Conservation (phyloP, 2,113 vertebrate genomes). For the Alosa alosa region DNA sequence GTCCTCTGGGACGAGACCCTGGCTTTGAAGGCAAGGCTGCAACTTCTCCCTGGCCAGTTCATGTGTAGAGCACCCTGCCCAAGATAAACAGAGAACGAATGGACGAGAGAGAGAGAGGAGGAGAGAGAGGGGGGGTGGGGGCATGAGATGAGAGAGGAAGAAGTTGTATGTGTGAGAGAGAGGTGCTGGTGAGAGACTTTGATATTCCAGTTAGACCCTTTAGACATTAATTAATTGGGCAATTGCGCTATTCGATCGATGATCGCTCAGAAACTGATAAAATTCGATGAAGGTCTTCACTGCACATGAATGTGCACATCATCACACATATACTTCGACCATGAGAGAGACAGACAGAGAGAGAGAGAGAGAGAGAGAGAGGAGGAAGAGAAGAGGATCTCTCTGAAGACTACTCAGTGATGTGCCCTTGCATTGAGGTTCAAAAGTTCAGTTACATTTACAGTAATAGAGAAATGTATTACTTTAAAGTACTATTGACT, state of each 20-base stretch:
- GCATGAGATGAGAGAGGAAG: background rate
- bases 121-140: background rate
- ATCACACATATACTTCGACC: background rate
- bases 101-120: background rate
- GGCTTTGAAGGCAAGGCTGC: slow-evolving; percentile 19
- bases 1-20: background rate
- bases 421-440: background rate
- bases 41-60: background rate
- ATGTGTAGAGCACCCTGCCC: background rate
- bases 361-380: background rate
- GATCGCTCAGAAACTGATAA: background rate
- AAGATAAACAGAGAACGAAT: background rate
- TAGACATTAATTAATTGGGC: background rate
- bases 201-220: background rate
- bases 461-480: background rate
- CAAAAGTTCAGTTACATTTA: background rate
- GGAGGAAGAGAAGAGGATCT: background rate
- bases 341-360: background rate
- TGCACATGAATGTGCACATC: background rate
- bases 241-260: background rate
- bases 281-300: background rate
- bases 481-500: background rate
- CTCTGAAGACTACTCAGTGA: background rate
- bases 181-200: slow-evolving; percentile 1
- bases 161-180: background rate